Base-by-base conservation (phyloP, 2,113 vertebrate species). In the Pungitius pungitius region DNA sequence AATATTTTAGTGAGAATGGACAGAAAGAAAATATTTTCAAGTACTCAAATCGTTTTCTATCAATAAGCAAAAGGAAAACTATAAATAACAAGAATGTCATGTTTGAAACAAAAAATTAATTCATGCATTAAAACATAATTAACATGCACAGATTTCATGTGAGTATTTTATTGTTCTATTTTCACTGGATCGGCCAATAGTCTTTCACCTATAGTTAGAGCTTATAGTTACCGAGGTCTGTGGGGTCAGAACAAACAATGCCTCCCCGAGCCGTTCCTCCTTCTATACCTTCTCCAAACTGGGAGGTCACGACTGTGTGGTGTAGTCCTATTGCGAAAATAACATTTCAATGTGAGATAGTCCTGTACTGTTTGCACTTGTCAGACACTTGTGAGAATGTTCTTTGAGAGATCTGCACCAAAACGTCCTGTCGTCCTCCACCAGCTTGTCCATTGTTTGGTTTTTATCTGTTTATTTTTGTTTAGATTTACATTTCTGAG, bases 311-410 rank as follows among this genome's bases (percentile, higher is more conserved):
- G 24, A 45, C 54, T 62, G 51, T 55, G 22, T 43, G 18, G 20
- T 80, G 49, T 39, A 55, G 49, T 49, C 40, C 40, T 65, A 26
- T 43, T 65, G 75, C 17, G 66, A 49, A 57, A 75, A 67, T 88
- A 37, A 10, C 85, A 59, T 81, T 76, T 43, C 42, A 62, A 56
- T 85, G 88, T 82, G 77, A 92, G 58, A 63, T 1, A 39, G 55
- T 15, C 47, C 22, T 61, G 15, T 40, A 61, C 61, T 85, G 66
- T 90, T 89, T 87, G 70, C 76, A 80, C 51, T 72, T 81, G 75
- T 62, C 82, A 88, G 37, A 78, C 14, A 58, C 66, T 15, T 82
- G 85, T 67, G 70, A 72, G 40, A 47, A 17, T 18, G 42, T 68
- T 80, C 56, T 79, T 47, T 18, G 45, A 80, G 80, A 78, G 51